phyloP scores from a whole-genome alignment of 2,888 invertebrate genomes.

The Tuta absoluta region DNA sequence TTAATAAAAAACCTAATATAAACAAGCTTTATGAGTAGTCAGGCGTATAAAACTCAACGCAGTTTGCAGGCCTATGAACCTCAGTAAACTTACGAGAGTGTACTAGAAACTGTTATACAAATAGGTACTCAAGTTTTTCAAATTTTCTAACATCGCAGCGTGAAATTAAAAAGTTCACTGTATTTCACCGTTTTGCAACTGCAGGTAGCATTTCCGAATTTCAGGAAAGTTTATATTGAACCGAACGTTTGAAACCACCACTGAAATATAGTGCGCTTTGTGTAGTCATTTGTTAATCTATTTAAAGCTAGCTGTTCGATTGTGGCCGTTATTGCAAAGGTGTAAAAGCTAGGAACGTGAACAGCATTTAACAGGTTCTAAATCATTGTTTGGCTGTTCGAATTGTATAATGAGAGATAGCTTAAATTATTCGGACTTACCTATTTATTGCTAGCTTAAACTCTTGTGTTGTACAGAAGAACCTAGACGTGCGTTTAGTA shows the following conservation, averaged over 20 bases:
- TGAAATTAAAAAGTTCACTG: constrained; percentile 3
- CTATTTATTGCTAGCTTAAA: not conserved
- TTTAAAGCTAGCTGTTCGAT: constrained; percentile 1
- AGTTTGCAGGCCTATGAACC: no score
- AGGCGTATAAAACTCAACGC: no score
- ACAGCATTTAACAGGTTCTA: not conserved
- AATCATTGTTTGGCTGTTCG: constrained; percentile 13
- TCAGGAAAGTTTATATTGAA: constrained; percentile 12
- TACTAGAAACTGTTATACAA: not conserved
- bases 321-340: constrained; percentile 3
- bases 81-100: not conserved
- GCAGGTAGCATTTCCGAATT: constrained; percentile 1
- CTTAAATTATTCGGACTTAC: not conserved
- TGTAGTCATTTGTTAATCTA: constrained; percentile 19
- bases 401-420: not conserved
- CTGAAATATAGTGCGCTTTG: constrained; percentile 11
- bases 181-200: not conserved
- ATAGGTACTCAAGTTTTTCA: not conserved
- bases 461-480: not conserved
- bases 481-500: no score
- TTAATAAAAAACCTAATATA: no score
- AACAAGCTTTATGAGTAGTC: no score
- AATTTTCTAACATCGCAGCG: not conserved
- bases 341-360: not conserved
- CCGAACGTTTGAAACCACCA: not conserved